Evolutionary conservation across 2,113 vertebrate genomes (phyloP).

Genomic region (Pterocles orientalis): DNA sequence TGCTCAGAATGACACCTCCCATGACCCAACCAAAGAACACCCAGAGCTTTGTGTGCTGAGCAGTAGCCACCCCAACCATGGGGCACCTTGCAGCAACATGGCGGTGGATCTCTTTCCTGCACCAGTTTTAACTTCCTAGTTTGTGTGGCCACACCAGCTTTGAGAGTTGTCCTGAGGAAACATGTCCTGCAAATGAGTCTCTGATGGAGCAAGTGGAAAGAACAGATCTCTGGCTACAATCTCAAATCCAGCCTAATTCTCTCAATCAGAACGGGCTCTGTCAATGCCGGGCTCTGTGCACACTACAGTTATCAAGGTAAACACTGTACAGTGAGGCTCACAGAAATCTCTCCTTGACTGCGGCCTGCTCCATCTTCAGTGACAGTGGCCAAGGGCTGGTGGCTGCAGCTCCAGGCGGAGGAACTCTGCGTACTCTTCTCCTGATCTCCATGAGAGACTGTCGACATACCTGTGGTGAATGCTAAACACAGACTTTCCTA

Average conservation of each 20-base stretch:
- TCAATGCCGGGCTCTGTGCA: not conserved
- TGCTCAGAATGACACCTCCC: not conserved
- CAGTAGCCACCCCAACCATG: rapidly evolving
- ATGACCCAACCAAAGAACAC: not conserved
- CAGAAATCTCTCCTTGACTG: not conserved
- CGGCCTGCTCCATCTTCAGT: not conserved
- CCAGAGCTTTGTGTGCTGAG: not conserved
- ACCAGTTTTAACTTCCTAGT: not conserved
- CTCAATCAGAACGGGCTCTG: not conserved
- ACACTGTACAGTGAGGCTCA: not conserved
- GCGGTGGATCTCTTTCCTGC: not conserved
- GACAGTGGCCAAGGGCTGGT: not conserved
- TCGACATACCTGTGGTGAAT: rapidly evolving
- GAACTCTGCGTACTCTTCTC: not conserved
- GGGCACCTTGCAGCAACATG: rapidly evolving
- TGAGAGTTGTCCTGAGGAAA: not conserved
- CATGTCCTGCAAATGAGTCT: rapidly evolving
- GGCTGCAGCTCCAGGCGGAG: not conserved
- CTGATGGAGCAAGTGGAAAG: not conserved
- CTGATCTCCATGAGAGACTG: rapidly evolving
- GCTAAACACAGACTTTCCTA: not conserved
- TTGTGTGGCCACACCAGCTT: not conserved
- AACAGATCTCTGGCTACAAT: not conserved
- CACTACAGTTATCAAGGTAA: not conserved
- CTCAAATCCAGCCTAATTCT: not conserved